These are phyloP conservation scores for Neotragus pygmaeus DNA, from an alignment of 2,113 vertebrate genomes.

Conservation along the genomic window DNA sequence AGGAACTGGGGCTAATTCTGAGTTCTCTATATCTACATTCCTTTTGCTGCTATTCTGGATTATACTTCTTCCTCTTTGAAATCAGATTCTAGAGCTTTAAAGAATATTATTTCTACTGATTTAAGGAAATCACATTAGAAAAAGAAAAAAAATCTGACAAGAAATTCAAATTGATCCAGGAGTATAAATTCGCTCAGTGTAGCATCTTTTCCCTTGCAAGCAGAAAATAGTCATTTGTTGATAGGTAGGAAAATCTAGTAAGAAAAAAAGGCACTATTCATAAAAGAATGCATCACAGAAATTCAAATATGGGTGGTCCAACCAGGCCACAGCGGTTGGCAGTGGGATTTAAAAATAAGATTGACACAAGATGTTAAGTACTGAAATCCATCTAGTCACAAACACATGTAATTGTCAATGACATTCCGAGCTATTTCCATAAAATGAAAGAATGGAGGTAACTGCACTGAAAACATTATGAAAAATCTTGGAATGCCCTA, in stretches of 20 bases:
- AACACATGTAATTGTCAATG: slow-evolving; percentile 31
- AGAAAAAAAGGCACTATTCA: not conserved
- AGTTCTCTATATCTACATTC: not conserved
- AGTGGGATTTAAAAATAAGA: slow-evolving; percentile 9
- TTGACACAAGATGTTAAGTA: slow-evolving; percentile 42
- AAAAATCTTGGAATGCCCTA: not conserved
- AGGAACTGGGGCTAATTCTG: not conserved
- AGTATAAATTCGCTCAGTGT: not conserved
- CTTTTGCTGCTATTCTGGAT: not conserved
- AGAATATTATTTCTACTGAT: not conserved
- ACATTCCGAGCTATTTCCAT: slow-evolving; percentile 27
- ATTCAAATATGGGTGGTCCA: slow-evolving; percentile 6
- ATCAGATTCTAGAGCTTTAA: not conserved
- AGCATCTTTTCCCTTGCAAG: not conserved
- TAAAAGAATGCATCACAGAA: not conserved
- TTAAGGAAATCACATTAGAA: not conserved
- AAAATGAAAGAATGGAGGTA: slow-evolving; percentile 29
- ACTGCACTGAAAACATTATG: slow-evolving; percentile 21
- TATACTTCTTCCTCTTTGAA: not conserved
- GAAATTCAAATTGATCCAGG: not conserved
- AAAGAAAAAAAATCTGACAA: not conserved
- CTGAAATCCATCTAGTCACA: slow-evolving; percentile 14
- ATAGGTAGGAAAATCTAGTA: not conserved
- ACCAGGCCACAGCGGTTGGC: not conserved
- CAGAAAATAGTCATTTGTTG: not conserved